These are phyloP conservation scores for Pangasius sanitwongsei DNA, from an alignment of 2,797 vertebrate species.

Conservation along the genomic window DNA sequence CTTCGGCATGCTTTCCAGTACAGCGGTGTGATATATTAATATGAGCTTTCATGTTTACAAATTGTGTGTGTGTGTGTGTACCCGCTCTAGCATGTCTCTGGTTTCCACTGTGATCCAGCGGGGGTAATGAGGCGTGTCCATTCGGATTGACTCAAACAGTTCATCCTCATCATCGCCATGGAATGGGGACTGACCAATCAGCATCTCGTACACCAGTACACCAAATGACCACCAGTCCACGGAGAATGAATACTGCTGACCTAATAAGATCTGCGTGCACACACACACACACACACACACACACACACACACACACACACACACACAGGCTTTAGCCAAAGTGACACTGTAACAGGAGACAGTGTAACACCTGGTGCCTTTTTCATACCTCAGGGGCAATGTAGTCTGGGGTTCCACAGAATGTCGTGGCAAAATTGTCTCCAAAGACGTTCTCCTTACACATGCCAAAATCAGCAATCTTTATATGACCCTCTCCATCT, in stretches of 20 bases:
- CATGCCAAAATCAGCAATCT: constrained; percentile 99
- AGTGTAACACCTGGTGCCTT: not conserved
- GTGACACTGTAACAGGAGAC: not conserved
- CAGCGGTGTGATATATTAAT: not conserved
- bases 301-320: constrained; percentile 19
- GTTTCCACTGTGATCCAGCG: constrained; percentile 97
- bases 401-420: constrained; percentile 97
- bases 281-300: constrained; percentile 17
- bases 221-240: constrained; percentile 99
- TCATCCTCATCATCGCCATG: constrained; percentile 98
- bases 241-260: constrained; percentile 92
- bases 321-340: constrained; percentile 8
- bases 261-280: constrained; percentile 85
- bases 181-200: constrained; percentile 97
- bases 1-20: not conserved
- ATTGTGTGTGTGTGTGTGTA: constrained; percentile 60
- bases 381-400: constrained; percentile 91
- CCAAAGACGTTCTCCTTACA: constrained; percentile 93
- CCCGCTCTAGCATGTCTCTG: constrained; percentile 91
- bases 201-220: constrained; percentile 96
- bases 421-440: constrained; percentile 90
- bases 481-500: constrained; percentile 79
- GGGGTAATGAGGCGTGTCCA: constrained; percentile 92
- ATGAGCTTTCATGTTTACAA: not conserved
- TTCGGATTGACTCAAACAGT: constrained; percentile 94